phyloP scores from a whole-genome alignment of 1,140 invertebrate genomes.

The Lysiphlebus fabarum region DNA sequence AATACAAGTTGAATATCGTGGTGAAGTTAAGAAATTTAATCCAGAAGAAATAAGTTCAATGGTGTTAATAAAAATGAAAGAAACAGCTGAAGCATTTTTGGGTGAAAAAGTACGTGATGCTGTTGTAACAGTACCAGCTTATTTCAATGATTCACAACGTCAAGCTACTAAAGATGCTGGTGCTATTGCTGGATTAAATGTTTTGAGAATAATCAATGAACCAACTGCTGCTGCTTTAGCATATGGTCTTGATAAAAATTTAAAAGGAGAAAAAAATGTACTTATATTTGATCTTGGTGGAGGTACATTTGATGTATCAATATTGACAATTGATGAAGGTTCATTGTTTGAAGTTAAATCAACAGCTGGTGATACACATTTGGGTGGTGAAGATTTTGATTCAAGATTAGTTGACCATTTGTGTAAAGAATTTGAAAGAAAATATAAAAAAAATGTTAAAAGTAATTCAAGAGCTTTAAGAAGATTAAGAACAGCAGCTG shows the following conservation, averaged over 20 bases:
- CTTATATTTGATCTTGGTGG: constrained; percentile 73
- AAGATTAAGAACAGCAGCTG: constrained; percentile 63
- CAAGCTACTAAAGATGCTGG: constrained; percentile 75
- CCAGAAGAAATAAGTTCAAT: constrained; percentile 87
- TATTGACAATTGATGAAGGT: constrained; percentile 82
- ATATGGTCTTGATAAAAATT: constrained; percentile 80
- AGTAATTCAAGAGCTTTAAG: constrained; percentile 51
- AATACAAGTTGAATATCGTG: constrained; percentile 74
- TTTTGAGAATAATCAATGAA: constrained; percentile 78
- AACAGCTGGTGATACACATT: constrained; percentile 72
- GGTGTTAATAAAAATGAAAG: constrained; percentile 77
- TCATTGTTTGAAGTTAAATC: constrained; percentile 76
- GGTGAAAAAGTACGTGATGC: constrained; percentile 61
- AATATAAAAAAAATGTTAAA: constrained; percentile 55
- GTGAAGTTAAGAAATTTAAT: constrained; percentile 70
- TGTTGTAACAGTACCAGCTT: constrained; percentile 70
- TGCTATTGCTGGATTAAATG: constrained; percentile 72
- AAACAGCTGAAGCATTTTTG: constrained; percentile 61
- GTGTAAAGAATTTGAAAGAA: constrained; percentile 57
- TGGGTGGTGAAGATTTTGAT: constrained; percentile 76
- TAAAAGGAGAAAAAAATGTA: constrained; percentile 72
- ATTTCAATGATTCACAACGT: constrained; percentile 68
- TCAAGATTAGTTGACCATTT: constrained; percentile 81
- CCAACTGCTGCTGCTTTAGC: constrained; percentile 80
- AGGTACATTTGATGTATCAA: constrained; percentile 82